These are phyloP conservation scores for Epizoanthus scotinus DNA, from an alignment of 92 coral and sea anemone species.

Conservation along the genomic window DNA sequence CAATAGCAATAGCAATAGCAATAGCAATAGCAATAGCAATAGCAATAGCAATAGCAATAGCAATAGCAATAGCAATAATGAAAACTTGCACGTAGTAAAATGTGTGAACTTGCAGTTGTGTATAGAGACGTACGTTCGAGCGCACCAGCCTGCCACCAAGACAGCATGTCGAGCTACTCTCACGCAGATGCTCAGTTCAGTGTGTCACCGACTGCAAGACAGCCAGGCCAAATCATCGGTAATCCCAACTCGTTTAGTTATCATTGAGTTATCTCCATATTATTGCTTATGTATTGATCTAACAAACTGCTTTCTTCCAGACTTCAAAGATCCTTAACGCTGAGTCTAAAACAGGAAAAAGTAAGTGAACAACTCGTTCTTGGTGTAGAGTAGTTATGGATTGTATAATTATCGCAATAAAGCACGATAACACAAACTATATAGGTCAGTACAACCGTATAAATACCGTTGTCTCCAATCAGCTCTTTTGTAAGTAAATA, in stretches of 20 bases:
- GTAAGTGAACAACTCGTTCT: slow-evolving; percentile 49
- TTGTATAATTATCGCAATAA: too few relatives aligned
- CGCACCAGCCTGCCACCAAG: slow-evolving; percentile 91
- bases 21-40: too few relatives aligned
- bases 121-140: slow-evolving; percentile 93
- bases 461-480: not conserved
- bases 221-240: slow-evolving; percentile 84
- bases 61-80: too few relatives aligned
- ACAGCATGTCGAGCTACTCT: slow-evolving; percentile 98
- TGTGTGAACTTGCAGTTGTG: slow-evolving; percentile 65
- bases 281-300: not conserved
- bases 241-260: not conserved
- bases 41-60: too few relatives aligned
- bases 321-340: slow-evolving; percentile 63
- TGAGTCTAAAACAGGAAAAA: slow-evolving; percentile 69
- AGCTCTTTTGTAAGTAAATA: too few relatives aligned
- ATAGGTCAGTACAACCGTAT: not conserved
- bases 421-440: too few relatives aligned
- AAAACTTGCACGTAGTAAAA: too few relatives aligned
- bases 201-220: slow-evolving; percentile 92
- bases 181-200: slow-evolving; percentile 95
- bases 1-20: too few relatives aligned
- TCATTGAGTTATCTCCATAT: not conserved
- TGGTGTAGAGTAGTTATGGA: not conserved
- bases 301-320: slow-evolving; percentile 38